Evolutionary conservation across 2,113 vertebrate genomes (phyloP), one percentile per base, ranked within the genome.

Genomic region (Falcunculus frontatus): DNA sequence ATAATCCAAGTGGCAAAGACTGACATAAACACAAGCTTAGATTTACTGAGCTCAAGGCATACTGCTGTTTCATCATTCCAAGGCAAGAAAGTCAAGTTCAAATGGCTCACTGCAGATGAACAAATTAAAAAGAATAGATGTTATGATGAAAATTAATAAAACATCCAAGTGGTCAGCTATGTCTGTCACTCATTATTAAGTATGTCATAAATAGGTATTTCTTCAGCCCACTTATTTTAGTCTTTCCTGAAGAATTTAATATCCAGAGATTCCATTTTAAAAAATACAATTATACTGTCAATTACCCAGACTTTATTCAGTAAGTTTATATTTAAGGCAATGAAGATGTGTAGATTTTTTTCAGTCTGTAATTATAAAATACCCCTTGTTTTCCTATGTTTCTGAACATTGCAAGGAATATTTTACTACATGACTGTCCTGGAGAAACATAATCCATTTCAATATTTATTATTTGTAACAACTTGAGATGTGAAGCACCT

Each of bases 41-140:
- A 91, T 78, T 84, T 91, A 52, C 83, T 37, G 25, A 96, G 59
- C 63, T 78, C 35, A 81, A 89, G 68, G 62, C 41, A 77, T 50
- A 55, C 29, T 63, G 37, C 49, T 75, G 46, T 63, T 72, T n/a
- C 93, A 69, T 41, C 70, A 8, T 78, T 65, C 65, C 75, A 93
- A 84, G 69, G 59, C 2, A 10, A 59, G 81, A 68, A 94, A 85
- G 46, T 78, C 27, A 95, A 88, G 53, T 65, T 76, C 62, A 79
- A 91, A 37, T 56, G 74, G 25, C 84, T 97, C 57, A 92, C 95
- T 10, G 69, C 75, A 78, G 89, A 96, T 84, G 93, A 98, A 68
- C 79, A 97, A 89, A 98, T 97, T 56, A 77, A 89, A 98, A 96
- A 96, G 91, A 99, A 98, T 35, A 97, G 98, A 97, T 98, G 95